Percentiles rank a stretch among this genome's conserved stretches.
Evolutionary conservation across 2,888 invertebrate genomes (phyloP).

Genomic region (Limenitis camilla): DNA sequence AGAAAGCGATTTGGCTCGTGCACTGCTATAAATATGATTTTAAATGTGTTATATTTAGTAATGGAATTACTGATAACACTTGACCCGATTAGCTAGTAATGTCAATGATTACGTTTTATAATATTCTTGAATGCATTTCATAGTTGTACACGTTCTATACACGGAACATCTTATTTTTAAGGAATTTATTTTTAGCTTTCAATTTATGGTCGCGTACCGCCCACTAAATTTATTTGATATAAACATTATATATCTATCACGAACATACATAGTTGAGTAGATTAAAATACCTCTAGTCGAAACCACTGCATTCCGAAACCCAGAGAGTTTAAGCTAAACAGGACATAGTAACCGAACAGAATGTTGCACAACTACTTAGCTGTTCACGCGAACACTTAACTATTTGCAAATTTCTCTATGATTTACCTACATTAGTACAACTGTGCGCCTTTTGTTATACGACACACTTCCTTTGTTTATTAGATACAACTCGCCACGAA

Average conservation of each 20-base stretch:
- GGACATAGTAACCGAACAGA: conserved; percentile 3
- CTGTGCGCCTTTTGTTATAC: neutral
- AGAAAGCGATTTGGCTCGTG: conserved; percentile 63
- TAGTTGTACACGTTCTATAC: no score
- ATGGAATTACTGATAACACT: neutral
- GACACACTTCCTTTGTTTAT: neutral
- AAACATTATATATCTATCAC: neutral
- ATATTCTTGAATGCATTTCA: neutral
- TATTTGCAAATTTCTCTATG: conserved; percentile 5
- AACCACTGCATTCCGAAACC: neutral
- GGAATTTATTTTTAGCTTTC: no score
- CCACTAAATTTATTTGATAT: no score
- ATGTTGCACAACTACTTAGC: conserved; percentile 10
- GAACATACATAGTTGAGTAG: neutral
- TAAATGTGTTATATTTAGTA: conserved; percentile 15
- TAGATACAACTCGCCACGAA: neutral
- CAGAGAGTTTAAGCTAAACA: neutral
- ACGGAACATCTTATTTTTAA: no score
- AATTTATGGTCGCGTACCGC: no score
- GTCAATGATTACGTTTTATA: no score
- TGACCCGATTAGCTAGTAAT: neutral
- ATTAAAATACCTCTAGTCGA: neutral
- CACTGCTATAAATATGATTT: conserved; percentile 46
- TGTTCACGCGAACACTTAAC: conserved; percentile 7
- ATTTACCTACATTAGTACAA: neutral